Percentiles rank a stretch among this genome's conserved stretches.
phyloP scores from a whole-genome alignment of 2,113 vertebrate genomes.

The Crotophaga sulcirostris region DNA sequence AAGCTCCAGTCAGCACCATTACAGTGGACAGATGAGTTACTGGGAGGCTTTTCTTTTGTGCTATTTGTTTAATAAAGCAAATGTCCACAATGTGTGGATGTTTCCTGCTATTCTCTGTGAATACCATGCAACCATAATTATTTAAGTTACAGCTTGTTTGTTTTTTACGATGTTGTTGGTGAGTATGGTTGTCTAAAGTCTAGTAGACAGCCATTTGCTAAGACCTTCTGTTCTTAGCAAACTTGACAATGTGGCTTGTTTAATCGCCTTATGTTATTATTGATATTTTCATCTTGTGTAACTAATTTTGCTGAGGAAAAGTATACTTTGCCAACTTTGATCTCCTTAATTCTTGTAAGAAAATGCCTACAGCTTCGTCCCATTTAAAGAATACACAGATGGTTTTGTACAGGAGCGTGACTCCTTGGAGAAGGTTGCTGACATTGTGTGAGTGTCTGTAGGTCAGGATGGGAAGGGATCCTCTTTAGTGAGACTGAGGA shows the following conservation, averaged over 20 bases:
- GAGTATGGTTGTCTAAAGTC: not conserved
- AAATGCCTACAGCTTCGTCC: not conserved
- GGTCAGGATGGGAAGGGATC: not conserved
- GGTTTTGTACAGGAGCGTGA: not conserved
- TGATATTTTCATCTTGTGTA: slow-evolving; percentile 13
- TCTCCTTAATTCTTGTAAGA: not conserved
- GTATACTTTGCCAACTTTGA: not conserved
- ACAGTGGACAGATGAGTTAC: not conserved
- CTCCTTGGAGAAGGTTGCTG: not conserved
- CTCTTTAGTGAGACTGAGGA: not conserved
- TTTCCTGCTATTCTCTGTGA: not conserved
- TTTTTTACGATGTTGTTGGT: not conserved
- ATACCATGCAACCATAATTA: fast-evolving
- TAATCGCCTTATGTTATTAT: slow-evolving; percentile 32
- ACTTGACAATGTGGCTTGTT: slow-evolving; percentile 6
- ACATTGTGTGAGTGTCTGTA: not conserved
- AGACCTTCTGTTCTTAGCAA: slow-evolving; percentile 55
- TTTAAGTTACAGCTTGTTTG: not conserved
- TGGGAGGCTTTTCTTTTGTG: not conserved
- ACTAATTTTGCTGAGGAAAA: slow-evolving; percentile 13
- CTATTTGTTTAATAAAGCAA: fast-evolving
- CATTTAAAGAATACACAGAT: not conserved
- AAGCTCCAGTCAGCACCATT: fast-evolving
- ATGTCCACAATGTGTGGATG: fast-evolving
- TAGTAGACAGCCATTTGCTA: slow-evolving; percentile 28